Evolutionary conservation across 2,113 vertebrate genomes (phyloP), one percentile per base, ranked within the genome.

Genomic region (Platichthys stellatus): DNA sequence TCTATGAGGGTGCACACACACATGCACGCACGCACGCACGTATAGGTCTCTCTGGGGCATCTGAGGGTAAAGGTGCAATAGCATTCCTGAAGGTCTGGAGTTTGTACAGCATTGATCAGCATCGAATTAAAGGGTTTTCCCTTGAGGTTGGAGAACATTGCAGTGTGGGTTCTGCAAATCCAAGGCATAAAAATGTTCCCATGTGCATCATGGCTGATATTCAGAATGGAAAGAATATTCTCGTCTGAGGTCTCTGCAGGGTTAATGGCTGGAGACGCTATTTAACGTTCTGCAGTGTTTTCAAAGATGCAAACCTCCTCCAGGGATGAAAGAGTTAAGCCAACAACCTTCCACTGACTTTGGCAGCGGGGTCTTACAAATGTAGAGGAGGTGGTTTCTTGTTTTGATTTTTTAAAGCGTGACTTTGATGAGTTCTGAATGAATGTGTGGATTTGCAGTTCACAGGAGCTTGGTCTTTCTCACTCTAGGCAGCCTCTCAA

Each of bases 291-390:
- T 28, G 72, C 72, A 64, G 85, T 38, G 67, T 81, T 89, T 86
- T 83, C 74, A 87, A 83, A 85, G 80, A 81, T 17, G 15, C 49
- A 43, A 2, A 66, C 60, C 74, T 74, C 72, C 6, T 10, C 10
- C 61, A 1, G 69, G 79, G 73, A 81, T 9, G 74, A 86, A 74
- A 69, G 80, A 84, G 80, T 82, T 82, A 78, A 81, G 74, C 64
- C 63, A 70, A 84, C 76, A 85, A 79, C 82, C 80, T 88, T 89
- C 83, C 38, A 0, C 74, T 73, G 88, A 90, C 85, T 83, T 90
- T 83, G 83, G 83, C 81, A 64, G 75, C 26, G 11, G 64, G 54
- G 68, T 60, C 69, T 65, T 59, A 69, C 60, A 80, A 69, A 86
- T 63, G 53, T 68, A 81, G 57, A 79, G 72, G 72, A 81, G 61